phyloP scores from a whole-genome alignment of 2,113 vertebrate genomes.

The cat (Felis catus) region F.catus_Fca126_mat1.0 CM031421.1:8911001-8911500 shows the following conservation, averaged over 20 bases:
- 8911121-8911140: not conserved
- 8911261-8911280: not conserved
- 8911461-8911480: not conserved
- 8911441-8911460: not conserved
- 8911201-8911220: conserved; percentile 28
- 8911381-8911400: not conserved
- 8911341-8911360: not conserved
- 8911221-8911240: not conserved
- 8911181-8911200: not conserved
- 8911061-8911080: not conserved
- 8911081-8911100: not conserved
- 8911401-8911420: not conserved
- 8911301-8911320: not conserved
- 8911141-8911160: not conserved
- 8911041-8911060: not conserved
- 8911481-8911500: not conserved
- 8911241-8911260: not conserved
- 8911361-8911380: not conserved
- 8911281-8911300: not conserved
- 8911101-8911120: conserved; percentile 7
- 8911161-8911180: conserved; percentile 24
- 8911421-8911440: not conserved
- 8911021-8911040: conserved; percentile 57
- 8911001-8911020: conserved; percentile 73
- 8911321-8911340: not conserved